Percentiles rank a stretch among this genome's conserved stretches.
Conservation (phyloP, 2,113 vertebrate genomes). For the Dicrurus megarhynchus region DNA sequence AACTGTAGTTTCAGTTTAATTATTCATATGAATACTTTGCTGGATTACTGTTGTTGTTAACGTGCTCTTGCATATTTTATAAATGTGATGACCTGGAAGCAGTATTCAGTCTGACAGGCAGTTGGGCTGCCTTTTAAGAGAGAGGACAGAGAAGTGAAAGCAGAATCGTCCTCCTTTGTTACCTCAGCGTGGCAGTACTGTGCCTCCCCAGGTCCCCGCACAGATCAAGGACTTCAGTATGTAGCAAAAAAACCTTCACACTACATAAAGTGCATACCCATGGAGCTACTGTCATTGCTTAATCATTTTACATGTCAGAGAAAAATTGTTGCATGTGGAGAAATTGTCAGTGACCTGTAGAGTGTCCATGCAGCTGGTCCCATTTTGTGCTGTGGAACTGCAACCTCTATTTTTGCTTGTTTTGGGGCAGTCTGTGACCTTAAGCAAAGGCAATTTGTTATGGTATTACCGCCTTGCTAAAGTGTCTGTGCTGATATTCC, state of each 20-base stretch:
- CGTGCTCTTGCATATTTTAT: constrained; percentile 18
- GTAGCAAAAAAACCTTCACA: background rate
- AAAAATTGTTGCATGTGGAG: background rate
- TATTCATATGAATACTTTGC: constrained; percentile 6
- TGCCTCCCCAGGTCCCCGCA: background rate
- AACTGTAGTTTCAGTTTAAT: constrained; percentile 17
- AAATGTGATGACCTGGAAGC: background rate
- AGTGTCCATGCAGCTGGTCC: background rate
- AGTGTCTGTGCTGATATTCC: background rate
- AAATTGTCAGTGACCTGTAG: background rate
- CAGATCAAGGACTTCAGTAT: background rate
- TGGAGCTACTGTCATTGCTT: background rate
- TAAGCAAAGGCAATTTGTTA: background rate
- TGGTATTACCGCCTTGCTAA: background rate
- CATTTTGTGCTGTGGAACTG: background rate
- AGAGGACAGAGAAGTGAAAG: background rate
- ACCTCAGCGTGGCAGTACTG: background rate
- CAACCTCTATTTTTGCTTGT: background rate
- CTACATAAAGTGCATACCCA: background rate
- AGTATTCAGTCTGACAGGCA: background rate
- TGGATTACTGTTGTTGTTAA: background rate
- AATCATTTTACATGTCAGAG: background rate
- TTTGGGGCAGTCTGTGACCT: background rate
- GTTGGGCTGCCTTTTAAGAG: background rate
- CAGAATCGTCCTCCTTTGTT: background rate